Evolutionary conservation across 1,140 invertebrate genomes (phyloP), one percentile per base, ranked within the genome.

Genomic region (Muscidifurax raptorellus): DNA sequence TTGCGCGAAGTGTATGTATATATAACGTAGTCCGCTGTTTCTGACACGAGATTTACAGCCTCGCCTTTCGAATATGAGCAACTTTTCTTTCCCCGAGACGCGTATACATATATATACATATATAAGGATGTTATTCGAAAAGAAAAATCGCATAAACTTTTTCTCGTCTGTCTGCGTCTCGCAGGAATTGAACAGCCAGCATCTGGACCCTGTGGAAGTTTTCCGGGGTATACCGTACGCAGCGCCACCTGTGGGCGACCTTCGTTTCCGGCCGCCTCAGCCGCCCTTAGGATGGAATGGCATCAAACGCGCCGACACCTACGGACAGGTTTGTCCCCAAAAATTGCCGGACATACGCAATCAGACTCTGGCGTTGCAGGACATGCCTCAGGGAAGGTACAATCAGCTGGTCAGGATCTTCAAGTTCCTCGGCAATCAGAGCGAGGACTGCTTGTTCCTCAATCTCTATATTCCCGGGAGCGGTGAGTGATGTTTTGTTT

Each of bases 401-500:
- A 94, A 94, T 88, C 95, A 96, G 89, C 91, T 97, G 78, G 94
- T 94, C 81, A 94, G 94, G 86, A 93, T 96, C 71, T 88, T 95
- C 27, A 95, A 95, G 10, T 93, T 95, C 87, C 92, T 98, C 40
- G 93, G 93, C 86, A 96, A 97, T 89, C 96, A 98, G 91, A 96
- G 95, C 92, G 97, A 98, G 93, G 97, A 98, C 93, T 98, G 98
- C 91, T 95, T 98, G 67, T 96, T 96, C 90, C 94, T 98, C 86
- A 98, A 98, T 91, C 95, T 98, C 80, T 98, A 97, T 90, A 96
- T 97, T 82, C 97, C 97, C 83, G 95, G 95, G 92, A 96, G 95
- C 93, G 96, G 96, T 97, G 89, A 95, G 95, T 64, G 12, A 86
- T 81, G 82, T 59, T 59, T 36, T 36, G 3, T 5, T 36, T 36